Evolutionary conservation across 2,888 invertebrate species (phyloP).

Genomic region (Lysandra coridon): DNA sequence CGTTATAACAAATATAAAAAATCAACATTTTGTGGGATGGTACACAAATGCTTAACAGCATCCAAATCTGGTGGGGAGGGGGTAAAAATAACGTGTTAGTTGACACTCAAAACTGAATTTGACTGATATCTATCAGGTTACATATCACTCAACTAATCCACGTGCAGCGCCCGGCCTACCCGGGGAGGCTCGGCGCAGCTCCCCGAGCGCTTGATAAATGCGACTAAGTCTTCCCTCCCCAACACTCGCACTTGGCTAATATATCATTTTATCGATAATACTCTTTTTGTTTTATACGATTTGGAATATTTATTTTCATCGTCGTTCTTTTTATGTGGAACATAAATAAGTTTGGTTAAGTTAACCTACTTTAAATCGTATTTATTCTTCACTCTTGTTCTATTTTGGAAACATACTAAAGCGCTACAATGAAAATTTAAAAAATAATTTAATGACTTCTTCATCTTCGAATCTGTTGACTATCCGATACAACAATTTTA

Average conservation of each 20-base stretch:
- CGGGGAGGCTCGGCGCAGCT: conserved; percentile 37
- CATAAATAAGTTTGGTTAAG: background rate
- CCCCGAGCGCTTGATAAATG: conserved; percentile 45
- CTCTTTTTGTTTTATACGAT: conserved; percentile 35
- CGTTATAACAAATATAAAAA: no score
- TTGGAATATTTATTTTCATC: conserved; percentile 19
- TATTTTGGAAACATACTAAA: no score
- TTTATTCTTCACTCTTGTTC: no score
- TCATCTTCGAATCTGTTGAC: no score
- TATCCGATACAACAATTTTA: no score
- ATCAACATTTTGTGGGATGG: no score
- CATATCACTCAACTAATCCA: background rate
- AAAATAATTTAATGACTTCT: no score
- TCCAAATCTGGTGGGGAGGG: no score
- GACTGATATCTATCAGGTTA: background rate
- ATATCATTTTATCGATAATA: conserved; percentile 34
- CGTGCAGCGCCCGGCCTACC: conserved; percentile 37
- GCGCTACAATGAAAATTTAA: no score
- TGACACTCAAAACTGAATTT: background rate
- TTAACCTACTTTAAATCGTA: background rate
- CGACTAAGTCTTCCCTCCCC: conserved; percentile 45
- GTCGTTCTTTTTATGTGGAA: background rate
- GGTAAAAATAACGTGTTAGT: no score
- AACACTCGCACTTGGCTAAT: conserved; percentile 38
- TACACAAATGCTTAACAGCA: no score